phyloP scores from a whole-genome alignment of 1,140 invertebrate genomes.

The Drosophila nikananu region DNA sequence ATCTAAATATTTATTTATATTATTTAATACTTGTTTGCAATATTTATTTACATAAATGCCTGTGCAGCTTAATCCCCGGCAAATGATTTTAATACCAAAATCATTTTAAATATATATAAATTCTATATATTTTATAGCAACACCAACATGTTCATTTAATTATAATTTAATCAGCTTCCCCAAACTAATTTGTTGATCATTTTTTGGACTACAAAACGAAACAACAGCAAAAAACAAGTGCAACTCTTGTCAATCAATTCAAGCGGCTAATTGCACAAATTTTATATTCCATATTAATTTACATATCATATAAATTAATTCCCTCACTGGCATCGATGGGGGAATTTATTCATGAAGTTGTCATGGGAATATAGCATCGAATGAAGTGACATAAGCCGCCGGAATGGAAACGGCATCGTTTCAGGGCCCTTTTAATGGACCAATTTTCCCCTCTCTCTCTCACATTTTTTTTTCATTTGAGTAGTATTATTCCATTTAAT shows the following conservation, averaged over 20 bases:
- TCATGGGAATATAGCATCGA: conserved; percentile 51
- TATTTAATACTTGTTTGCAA: background rate
- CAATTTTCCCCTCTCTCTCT: background rate
- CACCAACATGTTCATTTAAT: conserved; percentile 20
- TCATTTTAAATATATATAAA: conserved; percentile 8
- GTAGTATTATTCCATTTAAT: conserved; percentile 63
- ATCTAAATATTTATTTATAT: background rate
- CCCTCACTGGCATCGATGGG: conserved; percentile 9
- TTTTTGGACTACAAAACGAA: conserved; percentile 13
- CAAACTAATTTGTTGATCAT: conserved; percentile 30
- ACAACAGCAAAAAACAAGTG: background rate
- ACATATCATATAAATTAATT: conserved; percentile 59
- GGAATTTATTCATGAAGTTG: conserved; percentile 42
- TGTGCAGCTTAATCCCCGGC: background rate
- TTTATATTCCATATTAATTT: conserved; percentile 55
- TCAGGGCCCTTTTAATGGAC: conserved; percentile 12
- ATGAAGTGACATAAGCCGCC: conserved; percentile 48
- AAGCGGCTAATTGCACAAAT: conserved; percentile 50
- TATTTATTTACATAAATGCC: background rate
- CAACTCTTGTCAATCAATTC: conserved; percentile 36
- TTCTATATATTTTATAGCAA: conserved; percentile 5
- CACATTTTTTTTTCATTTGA: conserved; percentile 3
- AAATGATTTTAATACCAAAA: background rate
- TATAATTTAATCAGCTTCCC: conserved; percentile 33
- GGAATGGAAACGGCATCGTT: background rate